phyloP scores from a whole-genome alignment of 1,140 invertebrate genomes.

The Pinna nobilis region DNA sequence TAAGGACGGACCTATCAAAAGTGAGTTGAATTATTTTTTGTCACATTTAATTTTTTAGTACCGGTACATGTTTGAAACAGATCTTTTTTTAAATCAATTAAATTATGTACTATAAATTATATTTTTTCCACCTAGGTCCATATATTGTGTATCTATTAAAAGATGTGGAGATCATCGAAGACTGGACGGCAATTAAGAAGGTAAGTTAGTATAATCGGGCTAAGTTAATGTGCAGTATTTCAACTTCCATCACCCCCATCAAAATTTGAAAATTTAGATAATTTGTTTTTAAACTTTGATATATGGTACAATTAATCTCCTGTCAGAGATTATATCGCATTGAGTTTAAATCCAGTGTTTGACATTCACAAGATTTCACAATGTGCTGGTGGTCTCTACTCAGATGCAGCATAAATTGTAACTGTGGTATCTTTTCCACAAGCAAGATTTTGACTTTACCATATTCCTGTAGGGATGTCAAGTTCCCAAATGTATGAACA shows the following conservation, averaged over 20 bases:
- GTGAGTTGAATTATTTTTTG: conserved; percentile 29
- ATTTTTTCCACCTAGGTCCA: conserved; percentile 79
- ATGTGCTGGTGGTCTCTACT: background rate
- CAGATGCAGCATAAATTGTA: too few relatives aligned
- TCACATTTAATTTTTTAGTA: background rate
- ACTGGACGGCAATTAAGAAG: conserved; percentile 95
- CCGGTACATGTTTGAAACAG: background rate
- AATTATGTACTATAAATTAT: conserved; percentile 26
- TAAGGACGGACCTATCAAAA: background rate
- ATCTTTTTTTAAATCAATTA: too few relatives aligned
- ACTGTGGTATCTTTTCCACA: too few relatives aligned
- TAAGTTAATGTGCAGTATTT: background rate
- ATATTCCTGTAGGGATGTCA: background rate
- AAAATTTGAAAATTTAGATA: background rate
- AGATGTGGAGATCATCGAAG: conserved; percentile 95
- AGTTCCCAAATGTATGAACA: background rate
- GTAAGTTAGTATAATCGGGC: conserved; percentile 71
- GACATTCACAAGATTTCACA: background rate
- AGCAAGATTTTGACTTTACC: background rate
- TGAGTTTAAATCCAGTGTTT: background rate
- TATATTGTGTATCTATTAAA: conserved; percentile 97
- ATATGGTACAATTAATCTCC: background rate
- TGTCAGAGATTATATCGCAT: background rate
- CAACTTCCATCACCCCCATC: background rate
- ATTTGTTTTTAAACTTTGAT: background rate